phyloP scores from a whole-genome alignment of 2,888 invertebrate genomes.

The Sarcophaga rosellei region DNA sequence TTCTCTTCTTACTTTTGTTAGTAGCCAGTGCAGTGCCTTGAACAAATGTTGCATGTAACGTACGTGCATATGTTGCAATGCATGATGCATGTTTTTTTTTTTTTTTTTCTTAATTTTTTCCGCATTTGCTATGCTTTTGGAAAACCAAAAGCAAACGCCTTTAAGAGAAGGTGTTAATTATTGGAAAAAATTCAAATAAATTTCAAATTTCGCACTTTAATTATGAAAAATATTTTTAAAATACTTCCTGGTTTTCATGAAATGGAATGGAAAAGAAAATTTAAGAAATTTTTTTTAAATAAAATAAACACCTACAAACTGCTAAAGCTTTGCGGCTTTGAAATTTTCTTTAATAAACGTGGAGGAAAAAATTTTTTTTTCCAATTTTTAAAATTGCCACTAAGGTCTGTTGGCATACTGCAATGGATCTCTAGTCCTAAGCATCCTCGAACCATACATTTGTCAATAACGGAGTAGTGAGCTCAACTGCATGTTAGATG shows the following conservation, averaged over 20 bases:
- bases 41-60: constrained; percentile 55
- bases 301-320: too few species aligned
- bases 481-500: too few species aligned
- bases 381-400: too few species aligned
- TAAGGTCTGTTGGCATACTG: too few species aligned
- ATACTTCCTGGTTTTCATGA: background rate
- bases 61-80: too few species aligned
- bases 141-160: background rate
- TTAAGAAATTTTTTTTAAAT: too few species aligned
- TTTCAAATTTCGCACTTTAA: background rate
- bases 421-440: too few species aligned
- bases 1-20: constrained; percentile 16
- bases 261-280: background rate
- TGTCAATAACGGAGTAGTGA: too few species aligned
- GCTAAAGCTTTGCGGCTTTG: too few species aligned
- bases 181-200: background rate
- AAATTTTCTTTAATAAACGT: too few species aligned
- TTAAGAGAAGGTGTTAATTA: background rate
- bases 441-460: too few species aligned
- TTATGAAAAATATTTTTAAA: background rate
- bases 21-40: constrained; percentile 11
- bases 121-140: constrained; percentile 53
- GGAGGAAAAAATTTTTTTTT: too few species aligned
- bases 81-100: background rate
- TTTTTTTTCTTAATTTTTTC: constrained; percentile 30